Evolutionary conservation across 2,888 invertebrate genomes (phyloP).

Genomic region (Tipula lateralis): DNA sequence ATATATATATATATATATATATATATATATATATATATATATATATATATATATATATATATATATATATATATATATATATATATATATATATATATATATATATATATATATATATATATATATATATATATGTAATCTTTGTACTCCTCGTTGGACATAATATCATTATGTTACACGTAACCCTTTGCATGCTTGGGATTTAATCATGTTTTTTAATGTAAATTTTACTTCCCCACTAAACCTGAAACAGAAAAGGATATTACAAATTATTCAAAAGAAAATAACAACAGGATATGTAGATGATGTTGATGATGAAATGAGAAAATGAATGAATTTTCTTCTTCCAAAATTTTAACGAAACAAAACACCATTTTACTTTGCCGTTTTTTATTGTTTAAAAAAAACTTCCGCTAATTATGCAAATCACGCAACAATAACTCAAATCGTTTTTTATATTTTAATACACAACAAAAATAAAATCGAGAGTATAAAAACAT

Average conservation of each 20-base stretch:
- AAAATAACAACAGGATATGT: background rate
- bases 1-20: background rate
- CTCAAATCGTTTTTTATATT: background rate
- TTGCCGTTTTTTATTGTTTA: background rate
- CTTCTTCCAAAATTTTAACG: background rate
- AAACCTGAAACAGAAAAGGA: background rate
- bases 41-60: background rate
- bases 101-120: background rate
- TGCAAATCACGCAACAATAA: slow-evolving; percentile 5
- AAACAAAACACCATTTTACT: background rate
- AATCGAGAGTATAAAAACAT: background rate
- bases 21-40: background rate
- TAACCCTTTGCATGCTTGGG: background rate
- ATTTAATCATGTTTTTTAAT: background rate
- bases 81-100: background rate
- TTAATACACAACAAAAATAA: background rate
- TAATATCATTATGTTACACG: background rate
- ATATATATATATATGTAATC: background rate
- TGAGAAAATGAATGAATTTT: background rate
- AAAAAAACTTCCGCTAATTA: slow-evolving; percentile 1
- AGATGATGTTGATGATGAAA: slow-evolving; percentile 7
- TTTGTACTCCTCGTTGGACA: background rate
- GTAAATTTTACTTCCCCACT: background rate
- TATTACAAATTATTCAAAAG: background rate
- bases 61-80: background rate